phyloP scores from a whole-genome alignment of 1,140 invertebrate genomes.

The Saccostrea echinata region DNA sequence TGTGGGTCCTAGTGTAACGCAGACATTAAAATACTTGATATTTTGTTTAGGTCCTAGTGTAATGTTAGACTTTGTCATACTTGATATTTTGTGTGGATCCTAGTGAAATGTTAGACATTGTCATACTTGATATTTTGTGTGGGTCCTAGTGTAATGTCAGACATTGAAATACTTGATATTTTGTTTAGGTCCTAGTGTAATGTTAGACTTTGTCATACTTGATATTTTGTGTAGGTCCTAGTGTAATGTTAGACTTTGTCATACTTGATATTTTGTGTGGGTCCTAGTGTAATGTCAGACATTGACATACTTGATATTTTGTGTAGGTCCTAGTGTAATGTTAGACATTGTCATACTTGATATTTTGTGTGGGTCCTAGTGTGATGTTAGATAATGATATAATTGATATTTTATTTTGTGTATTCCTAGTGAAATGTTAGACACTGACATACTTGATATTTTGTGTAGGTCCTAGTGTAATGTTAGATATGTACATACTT shows the following conservation, averaged over 20 bases:
- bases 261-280: constrained; percentile 24
- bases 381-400: too few species aligned
- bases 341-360: constrained; percentile 84
- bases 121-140: too few species aligned
- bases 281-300: not conserved
- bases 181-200: too few species aligned
- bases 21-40: too few species aligned
- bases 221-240: not conserved
- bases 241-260: constrained; percentile 50
- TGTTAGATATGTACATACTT: too few species aligned
- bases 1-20: too few species aligned
- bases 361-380: constrained; percentile 98
- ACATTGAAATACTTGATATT: too few species aligned
- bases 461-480: not conserved
- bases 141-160: not conserved
- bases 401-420: not conserved
- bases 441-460: not conserved
- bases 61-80: too few species aligned
- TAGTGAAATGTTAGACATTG: too few species aligned
- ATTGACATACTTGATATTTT: not conserved
- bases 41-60: too few species aligned
- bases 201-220: not conserved
- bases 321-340: not conserved
- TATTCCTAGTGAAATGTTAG: too few species aligned
- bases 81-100: too few species aligned